A percentile compares a stretch with the other conserved stretches of the same genome.
Evolutionary conservation across 2,797 vertebrate genomes (phyloP).

Genomic region (Buceros bicornis): DNA sequence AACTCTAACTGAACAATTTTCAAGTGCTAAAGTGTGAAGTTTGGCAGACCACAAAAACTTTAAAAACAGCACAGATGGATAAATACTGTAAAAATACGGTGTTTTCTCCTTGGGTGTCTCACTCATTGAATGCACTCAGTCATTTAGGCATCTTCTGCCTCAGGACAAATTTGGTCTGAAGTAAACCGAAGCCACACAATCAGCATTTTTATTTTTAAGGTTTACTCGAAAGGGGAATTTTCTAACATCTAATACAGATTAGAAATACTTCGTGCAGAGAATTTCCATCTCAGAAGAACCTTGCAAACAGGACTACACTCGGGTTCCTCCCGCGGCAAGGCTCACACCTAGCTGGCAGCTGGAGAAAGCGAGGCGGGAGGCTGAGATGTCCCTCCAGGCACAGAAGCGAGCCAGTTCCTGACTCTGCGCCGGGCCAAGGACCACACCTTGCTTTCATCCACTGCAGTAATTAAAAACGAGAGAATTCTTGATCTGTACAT

Average conservation of each 20-base stretch:
- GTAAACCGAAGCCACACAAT: fast-evolving
- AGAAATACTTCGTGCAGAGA: fast-evolving
- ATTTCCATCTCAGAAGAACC: neutral
- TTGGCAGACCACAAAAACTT: neutral
- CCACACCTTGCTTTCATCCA: constrained; percentile 69
- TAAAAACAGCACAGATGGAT: neutral
- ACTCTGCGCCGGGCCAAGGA: neutral
- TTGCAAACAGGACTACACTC: fast-evolving
- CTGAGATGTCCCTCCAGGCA: constrained; percentile 38
- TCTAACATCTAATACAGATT: neutral
- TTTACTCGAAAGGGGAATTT: neutral
- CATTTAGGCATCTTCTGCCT: neutral
- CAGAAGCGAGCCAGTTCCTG: constrained; percentile 48
- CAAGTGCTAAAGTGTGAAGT: neutral
- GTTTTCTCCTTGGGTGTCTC: neutral
- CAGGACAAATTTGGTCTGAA: neutral
- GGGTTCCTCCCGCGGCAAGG: neutral
- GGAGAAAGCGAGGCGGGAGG: neutral
- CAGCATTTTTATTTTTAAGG: neutral
- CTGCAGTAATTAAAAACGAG: constrained; percentile 59
- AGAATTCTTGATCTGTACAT: neutral
- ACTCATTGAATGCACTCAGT: neutral
- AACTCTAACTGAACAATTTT: neutral
- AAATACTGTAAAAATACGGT: neutral
- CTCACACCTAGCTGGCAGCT: neutral